A percentile compares a stretch with the other conserved stretches of the same genome.
phyloP scores from a whole-genome alignment of 2,113 vertebrate species.

The Nerophis lumbriciformis region DNA sequence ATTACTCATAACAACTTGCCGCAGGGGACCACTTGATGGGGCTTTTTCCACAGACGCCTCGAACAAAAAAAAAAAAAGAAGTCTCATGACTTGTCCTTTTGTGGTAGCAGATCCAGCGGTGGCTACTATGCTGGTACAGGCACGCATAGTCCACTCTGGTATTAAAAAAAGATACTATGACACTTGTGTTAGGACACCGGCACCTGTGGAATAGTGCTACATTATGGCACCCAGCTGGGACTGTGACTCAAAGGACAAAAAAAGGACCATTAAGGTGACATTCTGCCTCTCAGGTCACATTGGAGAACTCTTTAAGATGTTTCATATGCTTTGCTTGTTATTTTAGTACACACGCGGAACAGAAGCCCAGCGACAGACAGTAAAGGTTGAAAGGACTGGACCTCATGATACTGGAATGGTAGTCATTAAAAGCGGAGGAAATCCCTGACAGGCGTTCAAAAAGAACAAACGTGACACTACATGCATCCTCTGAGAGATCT shows the following conservation, averaged over 20 bases:
- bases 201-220: slow-evolving; percentile 47
- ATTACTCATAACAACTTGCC: slow-evolving; percentile 56
- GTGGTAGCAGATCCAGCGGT: slow-evolving; percentile 35
- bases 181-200: slow-evolving; percentile 61
- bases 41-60: slow-evolving; percentile 22
- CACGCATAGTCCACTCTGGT: slow-evolving; percentile 24
- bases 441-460: slow-evolving; percentile 56
- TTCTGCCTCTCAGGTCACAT: slow-evolving; percentile 48
- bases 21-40: slow-evolving; percentile 40
- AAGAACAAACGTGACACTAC: slow-evolving; percentile 48
- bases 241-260: slow-evolving; percentile 58
- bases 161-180: slow-evolving; percentile 25
- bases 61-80: slow-evolving; percentile 43
- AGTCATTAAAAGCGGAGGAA: slow-evolving; percentile 31
- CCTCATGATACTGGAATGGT: slow-evolving; percentile 35
- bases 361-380: slow-evolving; percentile 15
- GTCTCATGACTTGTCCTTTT: slow-evolving; percentile 45
- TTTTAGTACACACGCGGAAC: slow-evolving; percentile 16
- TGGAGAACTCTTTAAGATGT: slow-evolving; percentile 30
- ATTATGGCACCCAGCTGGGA: slow-evolving; percentile 46
- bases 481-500: slow-evolving; percentile 56
- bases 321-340: slow-evolving; percentile 10
- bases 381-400: slow-evolving; percentile 23
- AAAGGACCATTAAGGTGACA: slow-evolving; percentile 51
- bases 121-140: slow-evolving; percentile 32